A percentile compares a stretch with the other conserved stretches of the same genome.
Conservation (phyloP, 2,888 invertebrate genomes). For the Toxonevra muliebris region DNA sequence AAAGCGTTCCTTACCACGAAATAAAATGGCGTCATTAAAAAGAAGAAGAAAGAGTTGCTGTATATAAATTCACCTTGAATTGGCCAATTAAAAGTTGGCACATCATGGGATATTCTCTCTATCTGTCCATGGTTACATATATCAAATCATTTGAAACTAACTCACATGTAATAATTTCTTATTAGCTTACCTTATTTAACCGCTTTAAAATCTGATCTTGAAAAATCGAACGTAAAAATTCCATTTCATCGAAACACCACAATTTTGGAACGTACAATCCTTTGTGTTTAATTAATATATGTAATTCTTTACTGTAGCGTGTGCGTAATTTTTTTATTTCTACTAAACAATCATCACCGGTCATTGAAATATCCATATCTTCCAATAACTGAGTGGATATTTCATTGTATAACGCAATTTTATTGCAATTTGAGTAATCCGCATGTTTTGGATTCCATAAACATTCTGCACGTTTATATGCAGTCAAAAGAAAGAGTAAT, state of each 20-base stretch:
- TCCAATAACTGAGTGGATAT: conserved; percentile 47
- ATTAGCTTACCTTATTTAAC: conserved; percentile 48
- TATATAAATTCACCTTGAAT: too few relatives aligned
- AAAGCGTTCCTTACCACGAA: too few relatives aligned
- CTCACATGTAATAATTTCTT: neutral
- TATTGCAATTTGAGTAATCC: conserved; percentile 46
- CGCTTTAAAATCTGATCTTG: conserved; percentile 52
- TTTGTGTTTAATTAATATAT: conserved; percentile 52
- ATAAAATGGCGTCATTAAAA: too few relatives aligned
- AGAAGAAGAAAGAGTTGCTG: too few relatives aligned
- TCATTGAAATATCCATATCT: conserved; percentile 47
- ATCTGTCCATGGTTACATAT: neutral
- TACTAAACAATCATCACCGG: conserved; percentile 48
- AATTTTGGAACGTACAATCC: conserved; percentile 55
- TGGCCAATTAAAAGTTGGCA: too few relatives aligned
- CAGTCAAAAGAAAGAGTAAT: conserved; percentile 49
- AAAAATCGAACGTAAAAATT: conserved; percentile 51
- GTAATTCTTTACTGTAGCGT: conserved; percentile 54
- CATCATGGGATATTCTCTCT: too few relatives aligned
- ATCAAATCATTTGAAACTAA: neutral
- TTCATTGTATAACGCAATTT: conserved; percentile 45
- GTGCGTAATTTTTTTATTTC: conserved; percentile 55
- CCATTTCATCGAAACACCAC: conserved; percentile 58
- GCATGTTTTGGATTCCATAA: conserved; percentile 54
- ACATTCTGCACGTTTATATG: conserved; percentile 47